These are phyloP conservation scores for Macroteleia sp. DNA, from an alignment of 2,888 invertebrate genomes.

Conservation along the genomic window DNA sequence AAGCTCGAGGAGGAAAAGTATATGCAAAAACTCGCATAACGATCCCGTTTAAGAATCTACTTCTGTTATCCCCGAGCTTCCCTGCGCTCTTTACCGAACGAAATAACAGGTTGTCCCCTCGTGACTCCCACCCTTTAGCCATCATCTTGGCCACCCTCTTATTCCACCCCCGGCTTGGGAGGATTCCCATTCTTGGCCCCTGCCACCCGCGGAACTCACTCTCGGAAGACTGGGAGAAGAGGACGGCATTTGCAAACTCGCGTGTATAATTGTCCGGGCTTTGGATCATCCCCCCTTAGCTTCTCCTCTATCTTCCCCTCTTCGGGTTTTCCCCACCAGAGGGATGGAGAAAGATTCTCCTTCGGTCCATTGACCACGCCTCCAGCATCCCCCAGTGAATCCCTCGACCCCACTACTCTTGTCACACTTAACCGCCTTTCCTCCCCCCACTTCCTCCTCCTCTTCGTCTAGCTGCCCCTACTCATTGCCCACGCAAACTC, in stretches of 20 bases:
- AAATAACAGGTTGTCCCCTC: constrained; percentile 73
- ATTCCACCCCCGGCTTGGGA: constrained; percentile 62
- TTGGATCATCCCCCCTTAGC: constrained; percentile 25
- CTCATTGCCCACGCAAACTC: too few relatives aligned
- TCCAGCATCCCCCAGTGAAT: too few relatives aligned
- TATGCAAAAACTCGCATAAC: constrained; percentile 79
- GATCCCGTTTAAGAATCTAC: constrained; percentile 82
- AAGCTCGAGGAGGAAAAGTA: constrained; percentile 60
- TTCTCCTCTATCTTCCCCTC: constrained; percentile 38
- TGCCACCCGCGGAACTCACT: constrained; percentile 55
- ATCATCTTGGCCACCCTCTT: constrained; percentile 59
- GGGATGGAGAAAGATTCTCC: constrained; percentile 68
- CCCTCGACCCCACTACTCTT: too few relatives aligned
- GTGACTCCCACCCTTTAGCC: constrained; percentile 58
- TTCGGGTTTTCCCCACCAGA: constrained; percentile 33
- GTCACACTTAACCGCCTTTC: too few relatives aligned
- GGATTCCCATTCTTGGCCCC: constrained; percentile 58
- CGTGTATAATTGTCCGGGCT: constrained; percentile 79
- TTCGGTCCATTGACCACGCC: constrained; percentile 75
- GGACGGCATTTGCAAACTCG: constrained; percentile 79
- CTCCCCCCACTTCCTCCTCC: too few relatives aligned
- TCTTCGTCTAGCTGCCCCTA: too few relatives aligned
- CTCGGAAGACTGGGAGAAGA: constrained; percentile 45
- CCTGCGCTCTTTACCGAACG: constrained; percentile 84
- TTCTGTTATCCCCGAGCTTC: constrained; percentile 71